Base-by-base conservation (phyloP, 2,888 invertebrate species). In the Synanthedon vespiformis region DNA sequence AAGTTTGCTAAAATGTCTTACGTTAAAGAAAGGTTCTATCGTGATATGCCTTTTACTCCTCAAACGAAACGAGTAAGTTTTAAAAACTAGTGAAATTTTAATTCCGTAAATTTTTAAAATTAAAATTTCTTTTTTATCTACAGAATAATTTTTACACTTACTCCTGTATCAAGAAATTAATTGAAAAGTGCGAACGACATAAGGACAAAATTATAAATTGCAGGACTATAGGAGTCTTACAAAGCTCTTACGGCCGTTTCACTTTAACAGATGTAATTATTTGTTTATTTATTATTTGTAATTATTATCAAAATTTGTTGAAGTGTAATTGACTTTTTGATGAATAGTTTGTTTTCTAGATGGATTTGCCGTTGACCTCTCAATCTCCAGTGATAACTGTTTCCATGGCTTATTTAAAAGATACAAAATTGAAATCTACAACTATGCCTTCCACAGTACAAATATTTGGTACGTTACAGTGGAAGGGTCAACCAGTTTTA, bases 381-480 rank as follows among this genome's bases (percentile, higher is more conserved):
- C 16, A 48, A 18, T 13, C 48, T 11, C 48, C 48, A 10, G 13
- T n/a, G 40, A 56, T 84, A 2, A 62, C 64, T 54, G 58, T 84
- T 1, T 80, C 83, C 1, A 57, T 80, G 58, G 58, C 60, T 0
- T 77, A 78, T 52, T 41, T 80, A 52, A 72, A 70, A 51, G 52
- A 57, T 1, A 57, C 64, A 1, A 61, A 67, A 3, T 68, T 48
- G 12, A 16, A 63, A 16, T 73, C 74, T 5, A 68, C 67, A 0
- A 61, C 74, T 1, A 62, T 72, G 5, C 78, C 85, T 2, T 76
- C 75, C 51, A 66, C 82, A 4, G 75, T 81, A 0, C 85, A 86
- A 57, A 54, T 85, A 4, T 82, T 84, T 70, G 86, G 86, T 0
- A 70, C 67, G 6, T 50, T 81, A 49, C 72, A 75, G 52, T 83